phyloP scores from a whole-genome alignment of 92 coral and sea anemone genomes.

The Muricea muricata region DNA sequence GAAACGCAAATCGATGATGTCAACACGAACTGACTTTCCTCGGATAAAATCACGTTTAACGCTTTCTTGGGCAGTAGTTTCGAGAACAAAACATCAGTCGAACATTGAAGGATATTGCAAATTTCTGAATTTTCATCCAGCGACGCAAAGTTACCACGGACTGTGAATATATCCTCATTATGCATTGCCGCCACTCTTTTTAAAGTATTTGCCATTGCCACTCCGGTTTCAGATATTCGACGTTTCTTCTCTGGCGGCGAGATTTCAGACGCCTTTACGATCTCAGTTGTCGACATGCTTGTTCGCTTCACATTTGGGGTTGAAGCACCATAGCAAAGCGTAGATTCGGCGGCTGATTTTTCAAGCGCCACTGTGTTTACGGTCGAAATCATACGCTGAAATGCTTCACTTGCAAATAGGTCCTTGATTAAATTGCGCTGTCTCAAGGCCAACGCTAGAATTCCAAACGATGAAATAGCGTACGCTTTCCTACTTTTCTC shows the following conservation, averaged over 20 bases:
- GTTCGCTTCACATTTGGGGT: background rate
- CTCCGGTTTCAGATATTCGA: background rate
- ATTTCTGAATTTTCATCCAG: background rate
- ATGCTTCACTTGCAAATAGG: background rate
- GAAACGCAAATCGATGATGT: too few relatives aligned
- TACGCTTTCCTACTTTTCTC: background rate
- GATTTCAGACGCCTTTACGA: background rate
- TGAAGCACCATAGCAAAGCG: background rate
- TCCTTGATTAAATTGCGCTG: background rate
- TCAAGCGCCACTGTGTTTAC: background rate
- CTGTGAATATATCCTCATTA: background rate
- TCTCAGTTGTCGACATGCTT: background rate
- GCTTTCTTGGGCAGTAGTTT: background rate
- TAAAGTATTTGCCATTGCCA: background rate
- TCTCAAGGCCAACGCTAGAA: background rate
- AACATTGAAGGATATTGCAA: background rate
- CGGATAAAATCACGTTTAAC: background rate
- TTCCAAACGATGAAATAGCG: background rate
- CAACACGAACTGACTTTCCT: background rate
- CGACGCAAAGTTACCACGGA: background rate
- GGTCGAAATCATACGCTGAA: background rate
- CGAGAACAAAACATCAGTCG: background rate
- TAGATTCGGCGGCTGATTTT: background rate
- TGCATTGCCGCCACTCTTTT: background rate
- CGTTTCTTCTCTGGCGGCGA: background rate